Conservation (phyloP, 2,888 invertebrate species). For the Melikaiella ostensackeni region DNA sequence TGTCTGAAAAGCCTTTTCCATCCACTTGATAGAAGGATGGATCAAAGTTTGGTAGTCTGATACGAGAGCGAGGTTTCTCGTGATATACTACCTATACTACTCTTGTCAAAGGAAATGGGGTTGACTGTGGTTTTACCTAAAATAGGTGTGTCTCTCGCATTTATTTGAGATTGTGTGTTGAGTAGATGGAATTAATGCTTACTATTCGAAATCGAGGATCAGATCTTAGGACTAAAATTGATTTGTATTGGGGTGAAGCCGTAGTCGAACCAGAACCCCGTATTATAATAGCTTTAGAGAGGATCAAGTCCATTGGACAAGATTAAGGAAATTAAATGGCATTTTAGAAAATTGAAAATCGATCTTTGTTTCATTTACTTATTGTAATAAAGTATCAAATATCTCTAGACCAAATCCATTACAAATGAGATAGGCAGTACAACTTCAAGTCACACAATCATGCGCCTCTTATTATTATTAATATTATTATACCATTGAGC, state of each 20-base stretch:
- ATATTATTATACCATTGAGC: too few species aligned
- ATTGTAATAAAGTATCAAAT: conserved; percentile 11
- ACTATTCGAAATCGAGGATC: conserved; percentile 13
- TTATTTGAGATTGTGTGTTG: conserved; percentile 19
- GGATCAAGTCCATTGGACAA: conserved; percentile 24
- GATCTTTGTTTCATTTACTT: conserved; percentile 14
- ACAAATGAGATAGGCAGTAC: too few species aligned
- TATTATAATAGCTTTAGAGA: conserved; percentile 8
- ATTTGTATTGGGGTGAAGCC: conserved; percentile 6
- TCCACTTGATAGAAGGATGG: conserved; percentile 54
- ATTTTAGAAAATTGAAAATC: conserved; percentile 11
- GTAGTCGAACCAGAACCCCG: not conserved
- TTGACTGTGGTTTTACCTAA: not conserved
- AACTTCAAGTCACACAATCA: too few species aligned
- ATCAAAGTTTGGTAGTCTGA: conserved; percentile 42
- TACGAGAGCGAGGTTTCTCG: conserved; percentile 17
- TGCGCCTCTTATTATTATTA: too few species aligned
- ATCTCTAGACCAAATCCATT: not conserved
- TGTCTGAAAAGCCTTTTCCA: conserved; percentile 47
- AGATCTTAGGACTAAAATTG: conserved; percentile 28
- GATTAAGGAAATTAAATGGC: conserved; percentile 34
- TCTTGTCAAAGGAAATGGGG: conserved; percentile 32
- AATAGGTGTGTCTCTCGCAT: conserved; percentile 18
- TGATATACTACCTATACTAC: conserved; percentile 16
- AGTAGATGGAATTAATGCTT: conserved; percentile 15